Evolutionary conservation across 2,797 vertebrate genomes (phyloP), one percentile per base, ranked within the genome.

Genomic region (Enteromius fasciolatus): DNA sequence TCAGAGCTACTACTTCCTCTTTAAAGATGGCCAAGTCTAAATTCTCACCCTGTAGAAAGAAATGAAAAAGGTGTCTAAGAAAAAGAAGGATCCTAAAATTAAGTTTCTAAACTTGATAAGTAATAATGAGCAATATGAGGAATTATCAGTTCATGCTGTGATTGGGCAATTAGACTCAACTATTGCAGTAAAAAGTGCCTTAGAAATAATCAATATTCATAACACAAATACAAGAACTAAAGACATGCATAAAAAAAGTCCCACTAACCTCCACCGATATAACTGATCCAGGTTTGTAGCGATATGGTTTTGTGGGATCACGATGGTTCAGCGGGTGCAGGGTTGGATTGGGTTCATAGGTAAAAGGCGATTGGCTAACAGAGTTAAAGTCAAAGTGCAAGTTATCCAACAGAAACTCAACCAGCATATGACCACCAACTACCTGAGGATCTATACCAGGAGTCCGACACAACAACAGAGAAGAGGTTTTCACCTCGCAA

Each of bases 271-370:
- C 98, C 72, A 99, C 96, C 66, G 97, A 97, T 78, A 99, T 97
- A 92, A 99, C 96, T 5, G 97, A 99, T 82, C 97, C 97, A 0
- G 97, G 98, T 89, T 99, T 99, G 94, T 99, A 97, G 70, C 95
- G 95, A 91, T 97, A 99, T 0, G 96, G 96, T 64, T 94, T 94
- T 76, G 90, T 90, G 10, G 95, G 95, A 76, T 98, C 96, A 79
- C 96, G 95, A 0, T 95, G 92, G 89, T 97, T 98, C 78, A 99
- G 88, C 0, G 91, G 93, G n/a, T 89, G 92, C 80, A 99, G 93
- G 28, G 88, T 83, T 1, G 98, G 97, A 88, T 99, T 95, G 3
- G 93, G 93, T 88, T 97, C 95, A 0, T 99, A 99, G 54, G 91
- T 96, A 89, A 99, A 99, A 12, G 93, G 87, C 33, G 92, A 90